Percentiles rank a stretch among this genome's conserved stretches.
Evolutionary conservation across 2,888 invertebrate genomes (phyloP).

Genomic region (Scaptomyza caliginosa): DNA sequence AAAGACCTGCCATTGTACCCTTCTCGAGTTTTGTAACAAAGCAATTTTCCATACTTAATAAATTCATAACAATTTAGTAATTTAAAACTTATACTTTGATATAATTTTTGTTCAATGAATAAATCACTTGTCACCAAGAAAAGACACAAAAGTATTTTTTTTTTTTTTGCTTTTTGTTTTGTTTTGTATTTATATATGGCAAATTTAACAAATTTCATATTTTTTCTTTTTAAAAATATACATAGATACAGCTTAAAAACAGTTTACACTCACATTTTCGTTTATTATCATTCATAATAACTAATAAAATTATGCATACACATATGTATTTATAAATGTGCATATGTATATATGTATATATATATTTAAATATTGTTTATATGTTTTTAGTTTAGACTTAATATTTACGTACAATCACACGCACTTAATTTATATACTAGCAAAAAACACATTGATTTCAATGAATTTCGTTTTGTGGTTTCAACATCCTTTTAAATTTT

Average conservation of each 20-base stretch:
- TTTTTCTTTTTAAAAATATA: conserved; percentile 61
- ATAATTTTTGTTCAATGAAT: not conserved
- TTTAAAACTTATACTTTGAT: conserved; percentile 9
- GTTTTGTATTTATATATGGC: conserved; percentile 78
- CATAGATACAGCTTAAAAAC: conserved; percentile 68
- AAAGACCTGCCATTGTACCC: conserved; percentile 6
- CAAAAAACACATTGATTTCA: conserved; percentile 59
- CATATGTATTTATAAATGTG: conserved; percentile 23
- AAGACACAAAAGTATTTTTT: not conserved
- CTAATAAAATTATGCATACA: conserved; percentile 52
- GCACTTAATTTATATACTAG: conserved; percentile 68
- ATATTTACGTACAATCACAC: conserved; percentile 73
- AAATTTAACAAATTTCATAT: conserved; percentile 75
- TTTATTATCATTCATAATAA: conserved; percentile 44
- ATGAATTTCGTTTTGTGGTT: conserved; percentile 14
- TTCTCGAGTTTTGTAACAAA: not conserved
- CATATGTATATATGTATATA: conserved; percentile 31
- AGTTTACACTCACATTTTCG: conserved; percentile 45
- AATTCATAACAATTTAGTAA: conserved; percentile 42
- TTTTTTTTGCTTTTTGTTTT: conserved; percentile 28
- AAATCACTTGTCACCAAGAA: conserved; percentile 4
- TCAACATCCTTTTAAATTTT: conserved; percentile 15
- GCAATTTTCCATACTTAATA: not conserved
- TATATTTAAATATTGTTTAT: conserved; percentile 45
- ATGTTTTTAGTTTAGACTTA: conserved; percentile 56